These are phyloP conservation scores for Cairina moschata DNA, from an alignment of 2,113 vertebrate species.

Conservation along the genomic window DNA sequence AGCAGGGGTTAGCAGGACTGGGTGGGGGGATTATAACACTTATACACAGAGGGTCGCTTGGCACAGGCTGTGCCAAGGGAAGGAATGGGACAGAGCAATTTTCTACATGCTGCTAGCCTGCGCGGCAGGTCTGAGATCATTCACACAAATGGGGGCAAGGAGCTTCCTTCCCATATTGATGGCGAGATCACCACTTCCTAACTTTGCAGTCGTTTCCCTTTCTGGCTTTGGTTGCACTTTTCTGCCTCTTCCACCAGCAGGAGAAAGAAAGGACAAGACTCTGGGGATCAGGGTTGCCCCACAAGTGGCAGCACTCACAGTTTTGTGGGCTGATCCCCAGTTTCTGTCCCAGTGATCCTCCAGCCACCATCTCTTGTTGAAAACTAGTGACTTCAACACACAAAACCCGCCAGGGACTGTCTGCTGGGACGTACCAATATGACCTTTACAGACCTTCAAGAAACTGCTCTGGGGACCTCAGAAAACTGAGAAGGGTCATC, in stretches of 20 bases:
- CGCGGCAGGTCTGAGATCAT: conserved; percentile 20
- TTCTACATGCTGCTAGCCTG: conserved; percentile 49
- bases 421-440: not conserved
- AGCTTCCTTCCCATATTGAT: not conserved
- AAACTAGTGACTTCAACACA: not conserved
- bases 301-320: not conserved
- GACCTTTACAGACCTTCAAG: not conserved
- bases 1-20: conserved; percentile 62
- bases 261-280: not conserved
- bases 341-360: not conserved
- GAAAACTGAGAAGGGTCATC: accelerated
- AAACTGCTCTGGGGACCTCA: not conserved
- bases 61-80: conserved; percentile 20
- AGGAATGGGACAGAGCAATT: conserved; percentile 48
- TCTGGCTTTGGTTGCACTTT: not conserved
- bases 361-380: not conserved
- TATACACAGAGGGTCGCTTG: conserved; percentile 44
- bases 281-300: not conserved
- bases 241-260: not conserved
- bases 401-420: not conserved
- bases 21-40: conserved; percentile 56
- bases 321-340: not conserved
- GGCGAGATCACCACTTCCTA: not conserved
- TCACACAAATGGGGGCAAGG: conserved; percentile 27
- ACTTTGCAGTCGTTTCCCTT: not conserved